Evolutionary conservation across 2,113 vertebrate species (phyloP).

Genomic region (Sinosuthora webbiana): DNA sequence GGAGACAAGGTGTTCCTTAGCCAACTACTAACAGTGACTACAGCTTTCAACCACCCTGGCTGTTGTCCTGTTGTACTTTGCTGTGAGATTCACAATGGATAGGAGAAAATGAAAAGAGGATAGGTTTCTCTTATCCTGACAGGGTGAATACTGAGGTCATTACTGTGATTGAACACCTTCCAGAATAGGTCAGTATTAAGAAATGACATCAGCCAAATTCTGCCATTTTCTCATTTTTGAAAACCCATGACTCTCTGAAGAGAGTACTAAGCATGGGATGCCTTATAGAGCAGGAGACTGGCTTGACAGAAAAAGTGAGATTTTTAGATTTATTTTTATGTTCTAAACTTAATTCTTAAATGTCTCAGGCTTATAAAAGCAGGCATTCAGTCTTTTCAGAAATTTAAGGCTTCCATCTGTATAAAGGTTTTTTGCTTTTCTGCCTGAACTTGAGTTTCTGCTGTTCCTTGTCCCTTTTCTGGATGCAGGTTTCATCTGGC

Average conservation of each 20-base stretch:
- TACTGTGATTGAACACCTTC: neutral
- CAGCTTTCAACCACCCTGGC: neutral
- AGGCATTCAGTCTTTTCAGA: neutral
- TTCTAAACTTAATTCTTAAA: neutral
- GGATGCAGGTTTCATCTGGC: neutral
- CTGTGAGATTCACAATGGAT: neutral
- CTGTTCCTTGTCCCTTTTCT: neutral
- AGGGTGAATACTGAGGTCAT: neutral
- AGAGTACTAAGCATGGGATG: neutral
- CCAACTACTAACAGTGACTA: neutral
- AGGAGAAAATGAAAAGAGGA: neutral
- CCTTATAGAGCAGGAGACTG: neutral
- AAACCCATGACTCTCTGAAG: neutral
- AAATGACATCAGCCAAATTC: neutral
- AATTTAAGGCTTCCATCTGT: neutral
- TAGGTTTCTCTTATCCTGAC: neutral
- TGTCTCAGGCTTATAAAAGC: neutral
- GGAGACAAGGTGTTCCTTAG: slow-evolving; percentile 10
- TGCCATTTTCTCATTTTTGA: neutral
- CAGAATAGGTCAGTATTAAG: neutral
- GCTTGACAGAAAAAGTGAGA: neutral
- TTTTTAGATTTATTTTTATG: neutral
- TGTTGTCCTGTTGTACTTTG: neutral
- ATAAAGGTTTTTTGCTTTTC: neutral
- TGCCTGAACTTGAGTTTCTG: neutral